Conservation (phyloP, 2,113 vertebrate genomes). For the Sebastes schlegelii region DNA sequence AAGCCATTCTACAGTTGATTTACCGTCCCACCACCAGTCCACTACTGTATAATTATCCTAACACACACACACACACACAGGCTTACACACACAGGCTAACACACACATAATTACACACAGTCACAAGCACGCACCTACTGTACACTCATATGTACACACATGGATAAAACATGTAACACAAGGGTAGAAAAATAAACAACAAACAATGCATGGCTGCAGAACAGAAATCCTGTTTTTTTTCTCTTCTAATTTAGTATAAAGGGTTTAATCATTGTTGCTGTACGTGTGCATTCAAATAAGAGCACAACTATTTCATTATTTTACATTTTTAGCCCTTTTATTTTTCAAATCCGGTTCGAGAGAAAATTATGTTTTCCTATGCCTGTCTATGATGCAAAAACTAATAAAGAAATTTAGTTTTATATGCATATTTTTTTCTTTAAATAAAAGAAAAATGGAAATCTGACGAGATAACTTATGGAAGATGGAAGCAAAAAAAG, state of each 20-base stretch:
- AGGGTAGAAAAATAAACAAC: slow-evolving; percentile 14
- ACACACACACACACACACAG: slow-evolving; percentile 42
- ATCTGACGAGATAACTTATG: neutral
- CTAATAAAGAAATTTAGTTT: neutral
- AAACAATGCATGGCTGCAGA: neutral
- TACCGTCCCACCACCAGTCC: slow-evolving; percentile 79
- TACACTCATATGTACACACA: slow-evolving; percentile 45
- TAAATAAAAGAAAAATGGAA: neutral
- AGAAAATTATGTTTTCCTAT: neutral
- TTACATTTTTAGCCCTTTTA: neutral
- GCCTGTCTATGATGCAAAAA: neutral
- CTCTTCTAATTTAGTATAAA: slow-evolving; percentile 13
- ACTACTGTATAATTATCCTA: slow-evolving; percentile 79
- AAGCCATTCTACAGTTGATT: slow-evolving; percentile 82
- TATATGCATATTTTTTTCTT: neutral
- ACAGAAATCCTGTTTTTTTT: slow-evolving; percentile 14
- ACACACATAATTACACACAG: slow-evolving; percentile 45
- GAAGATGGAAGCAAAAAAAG: neutral
- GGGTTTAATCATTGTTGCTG: neutral
- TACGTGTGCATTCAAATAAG: neutral
- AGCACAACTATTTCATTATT: slow-evolving; percentile 2
- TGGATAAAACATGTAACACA: slow-evolving; percentile 30
- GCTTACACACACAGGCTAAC: slow-evolving; percentile 38
- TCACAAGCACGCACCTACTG: slow-evolving; percentile 45
- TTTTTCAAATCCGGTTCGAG: neutral